These are phyloP conservation scores for Trichogramma dendrolimi DNA, from an alignment of 2,888 invertebrate species.

Conservation along the genomic window DNA sequence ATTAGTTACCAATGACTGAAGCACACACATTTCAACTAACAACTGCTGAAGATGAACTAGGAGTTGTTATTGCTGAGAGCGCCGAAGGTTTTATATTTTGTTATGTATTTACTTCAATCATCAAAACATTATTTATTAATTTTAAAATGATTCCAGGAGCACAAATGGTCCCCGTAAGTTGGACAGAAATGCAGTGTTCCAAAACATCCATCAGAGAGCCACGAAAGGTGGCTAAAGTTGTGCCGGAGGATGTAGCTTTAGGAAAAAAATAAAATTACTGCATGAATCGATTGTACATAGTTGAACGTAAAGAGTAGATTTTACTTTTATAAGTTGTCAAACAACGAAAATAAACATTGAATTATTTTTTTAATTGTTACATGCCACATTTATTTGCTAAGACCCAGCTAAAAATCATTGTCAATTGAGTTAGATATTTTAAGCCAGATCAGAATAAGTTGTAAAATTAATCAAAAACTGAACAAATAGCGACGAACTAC, in stretches of 20 bases:
- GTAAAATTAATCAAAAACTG: too few relatives aligned
- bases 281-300: background rate
- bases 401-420: too few relatives aligned
- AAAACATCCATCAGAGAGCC: constrained; percentile 79
- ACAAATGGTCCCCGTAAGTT: constrained; percentile 88
- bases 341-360: too few relatives aligned
- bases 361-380: too few relatives aligned
- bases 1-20: constrained; percentile 83
- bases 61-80: constrained; percentile 86
- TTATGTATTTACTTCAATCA: background rate
- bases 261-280: constrained; percentile 1
- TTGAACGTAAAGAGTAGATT: too few relatives aligned
- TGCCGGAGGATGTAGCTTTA: constrained; percentile 62
- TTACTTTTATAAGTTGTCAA: too few relatives aligned
- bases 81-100: constrained; percentile 56
- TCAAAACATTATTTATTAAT: constrained; percentile 10
- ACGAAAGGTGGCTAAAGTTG: constrained; percentile 89
- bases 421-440: too few relatives aligned
- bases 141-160: constrained; percentile 56
- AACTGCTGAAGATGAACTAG: constrained; percentile 92
- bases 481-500: too few relatives aligned
- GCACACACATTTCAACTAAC: constrained; percentile 84
- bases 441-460: too few relatives aligned
- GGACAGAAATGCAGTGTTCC: constrained; percentile 96
- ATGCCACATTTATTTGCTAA: too few relatives aligned